These are phyloP conservation scores for Hyles lineata DNA, from an alignment of 2,888 invertebrate species.

Conservation along the genomic window DNA sequence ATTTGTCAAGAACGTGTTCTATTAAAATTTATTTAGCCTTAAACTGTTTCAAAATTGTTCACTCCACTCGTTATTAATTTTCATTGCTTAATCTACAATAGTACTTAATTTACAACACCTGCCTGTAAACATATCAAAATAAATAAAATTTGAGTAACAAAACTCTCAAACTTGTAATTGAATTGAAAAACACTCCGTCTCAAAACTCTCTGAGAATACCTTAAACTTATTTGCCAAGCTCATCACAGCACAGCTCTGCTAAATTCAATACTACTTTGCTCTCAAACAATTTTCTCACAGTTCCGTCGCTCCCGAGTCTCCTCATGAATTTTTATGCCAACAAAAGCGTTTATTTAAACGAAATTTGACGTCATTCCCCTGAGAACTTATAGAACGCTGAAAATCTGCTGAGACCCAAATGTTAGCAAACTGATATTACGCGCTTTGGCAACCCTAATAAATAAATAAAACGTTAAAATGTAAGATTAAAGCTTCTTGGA, in stretches of 20 bases:
- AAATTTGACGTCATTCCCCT: conserved; percentile 8
- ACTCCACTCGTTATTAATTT: too few species aligned
- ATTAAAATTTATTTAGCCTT: too few species aligned
- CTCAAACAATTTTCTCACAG: conserved; percentile 23
- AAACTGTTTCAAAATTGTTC: too few species aligned
- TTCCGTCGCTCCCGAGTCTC: neutral
- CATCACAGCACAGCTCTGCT: neutral
- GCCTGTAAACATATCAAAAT: neutral
- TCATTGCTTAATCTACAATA: too few species aligned
- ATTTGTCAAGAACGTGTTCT: too few species aligned
- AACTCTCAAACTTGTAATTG: neutral
- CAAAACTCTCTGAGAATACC: neutral
- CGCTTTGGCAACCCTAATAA: conserved; percentile 2
- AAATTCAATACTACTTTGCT: conserved; percentile 20
- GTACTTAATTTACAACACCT: too few species aligned
- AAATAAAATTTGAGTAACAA: neutral
- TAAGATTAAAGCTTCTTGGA: neutral
- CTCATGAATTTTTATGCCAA: conserved; percentile 26
- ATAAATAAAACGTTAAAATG: neutral
- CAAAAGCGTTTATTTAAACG: conserved; percentile 22
- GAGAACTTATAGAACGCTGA: neutral
- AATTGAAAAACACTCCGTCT: neutral
- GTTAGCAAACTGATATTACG: neutral
- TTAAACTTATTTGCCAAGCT: conserved; percentile 10
- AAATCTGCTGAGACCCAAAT: neutral